Percentiles rank a stretch among this genome's conserved stretches.
phyloP scores from a whole-genome alignment of 1,140 invertebrate species.

The Adelges cooleyi region DNA sequence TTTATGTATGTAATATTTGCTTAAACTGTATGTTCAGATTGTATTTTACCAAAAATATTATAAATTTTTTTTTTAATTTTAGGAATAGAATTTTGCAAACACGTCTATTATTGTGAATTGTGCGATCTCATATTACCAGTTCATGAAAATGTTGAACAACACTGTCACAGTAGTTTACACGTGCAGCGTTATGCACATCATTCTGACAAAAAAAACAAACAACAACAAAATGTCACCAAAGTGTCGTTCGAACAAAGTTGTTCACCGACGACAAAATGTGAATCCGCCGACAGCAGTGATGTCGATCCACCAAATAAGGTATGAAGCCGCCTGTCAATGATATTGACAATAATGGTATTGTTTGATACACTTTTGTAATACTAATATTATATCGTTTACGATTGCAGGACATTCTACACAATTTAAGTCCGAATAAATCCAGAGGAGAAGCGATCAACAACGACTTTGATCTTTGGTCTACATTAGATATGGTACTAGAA shows the following conservation, averaged over 20 bases:
- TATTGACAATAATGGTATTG: too few species aligned
- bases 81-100: slow-evolving; percentile 62
- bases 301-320: slow-evolving; percentile 9
- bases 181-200: slow-evolving; percentile 32
- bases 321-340: background rate
- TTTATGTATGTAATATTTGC: too few species aligned
- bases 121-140: slow-evolving; percentile 59
- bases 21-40: too few species aligned
- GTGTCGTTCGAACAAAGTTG: background rate
- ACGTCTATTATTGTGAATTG: slow-evolving; percentile 55
- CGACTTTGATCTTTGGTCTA: slow-evolving; percentile 15
- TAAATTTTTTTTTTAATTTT: slow-evolving; percentile 15
- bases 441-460: too few species aligned
- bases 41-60: too few species aligned
- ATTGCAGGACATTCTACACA: slow-evolving; percentile 3
- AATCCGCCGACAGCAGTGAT: background rate
- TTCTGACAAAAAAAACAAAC: slow-evolving; percentile 11
- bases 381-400: background rate
- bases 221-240: background rate
- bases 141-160: slow-evolving; percentile 45
- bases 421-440: background rate
- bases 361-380: background rate
- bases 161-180: slow-evolving; percentile 33
- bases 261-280: background rate
- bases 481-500: background rate